Evolutionary conservation across 2,888 invertebrate genomes (phyloP).

Genomic region (Micoletzkya japonica): DNA sequence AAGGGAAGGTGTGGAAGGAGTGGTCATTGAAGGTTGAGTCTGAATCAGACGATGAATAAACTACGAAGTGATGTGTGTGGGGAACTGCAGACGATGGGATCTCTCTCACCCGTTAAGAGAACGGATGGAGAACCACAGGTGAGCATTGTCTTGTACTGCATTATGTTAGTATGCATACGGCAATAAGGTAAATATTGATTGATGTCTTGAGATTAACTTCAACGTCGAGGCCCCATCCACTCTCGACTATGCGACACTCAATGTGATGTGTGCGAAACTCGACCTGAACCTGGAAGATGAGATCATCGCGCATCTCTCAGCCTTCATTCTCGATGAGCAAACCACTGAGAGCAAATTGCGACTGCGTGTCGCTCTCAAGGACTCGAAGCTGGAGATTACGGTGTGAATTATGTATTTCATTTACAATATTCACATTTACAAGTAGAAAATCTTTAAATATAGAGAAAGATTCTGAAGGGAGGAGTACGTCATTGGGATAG

Average conservation of each 20-base stretch:
- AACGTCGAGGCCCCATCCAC: constrained; percentile 5
- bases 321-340: constrained; percentile 48
- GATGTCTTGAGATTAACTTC: constrained; percentile 19
- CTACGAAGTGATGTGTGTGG: constrained; percentile 29
- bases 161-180: no score
- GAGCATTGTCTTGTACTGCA: no score
- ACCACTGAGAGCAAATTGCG: constrained; percentile 40
- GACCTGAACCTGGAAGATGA: constrained; percentile 44
- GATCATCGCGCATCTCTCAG: constrained; percentile 48
- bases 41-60: constrained; percentile 30
- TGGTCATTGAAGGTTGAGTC: constrained; percentile 21
- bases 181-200: neutral
- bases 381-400: constrained; percentile 47
- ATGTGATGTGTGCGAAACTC: constrained; percentile 28
- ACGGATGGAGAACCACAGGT: constrained; percentile 15
- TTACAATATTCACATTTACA: neutral
- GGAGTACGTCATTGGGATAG: neutral
- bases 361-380: constrained; percentile 36
- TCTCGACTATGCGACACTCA: constrained; percentile 3
- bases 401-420: constrained; percentile 28
- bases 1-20: neutral
- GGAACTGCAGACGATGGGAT: neutral
- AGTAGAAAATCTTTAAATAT: neutral
- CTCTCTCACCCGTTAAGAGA: constrained; percentile 3
- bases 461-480: neutral